Evolutionary conservation across 2,888 invertebrate species (phyloP), one percentile per base, ranked within the genome.

Genomic region (Alsophila aescularia): DNA sequence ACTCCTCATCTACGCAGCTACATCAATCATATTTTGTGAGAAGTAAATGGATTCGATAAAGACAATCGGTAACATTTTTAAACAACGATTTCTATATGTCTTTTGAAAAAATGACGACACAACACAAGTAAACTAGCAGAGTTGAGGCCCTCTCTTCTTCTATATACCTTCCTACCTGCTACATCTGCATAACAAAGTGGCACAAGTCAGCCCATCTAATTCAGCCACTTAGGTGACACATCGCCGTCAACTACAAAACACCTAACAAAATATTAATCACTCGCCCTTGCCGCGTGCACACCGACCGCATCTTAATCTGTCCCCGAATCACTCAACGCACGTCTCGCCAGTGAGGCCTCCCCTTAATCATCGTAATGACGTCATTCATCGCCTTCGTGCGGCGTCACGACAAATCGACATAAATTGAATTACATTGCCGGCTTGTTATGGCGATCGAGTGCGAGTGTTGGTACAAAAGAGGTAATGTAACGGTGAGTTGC

Each of bases 321-420:
- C 75, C 70, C 64, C 77, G 77, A 80, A 87, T 85, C 86, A 84
- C 81, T 86, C 82, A 79, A 72, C 73, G 55, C 76, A 85, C 84
- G 79, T 87, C 85, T 87, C 86, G 86, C 83, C 87, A 82, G 71
- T 75, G 75, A 73, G 75, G 80, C 83, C 85, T 75, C 74, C 73
- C 79, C 79, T 88, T 83, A 85, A 87, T 89, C 89, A 88, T 76
- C 64, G 70, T 88, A 89, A 90, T 80, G 85, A 87, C 83, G 79
- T 83, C 88, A 87, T 89, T 81, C 84, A 80, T 90, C 85, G 85
- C 79, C 74, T 77, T 81, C 78, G 81, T 81, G 75, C 77, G 78
- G 67, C 54, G 55, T 49, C 52, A 42, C 61, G 67, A 66, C 35
- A 37, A 60, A 34, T 43, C 37, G 32, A 15, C 27, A 16, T 21